Conservation (phyloP, 2,797 vertebrate genomes). For the Galaxias olidus region DNA sequence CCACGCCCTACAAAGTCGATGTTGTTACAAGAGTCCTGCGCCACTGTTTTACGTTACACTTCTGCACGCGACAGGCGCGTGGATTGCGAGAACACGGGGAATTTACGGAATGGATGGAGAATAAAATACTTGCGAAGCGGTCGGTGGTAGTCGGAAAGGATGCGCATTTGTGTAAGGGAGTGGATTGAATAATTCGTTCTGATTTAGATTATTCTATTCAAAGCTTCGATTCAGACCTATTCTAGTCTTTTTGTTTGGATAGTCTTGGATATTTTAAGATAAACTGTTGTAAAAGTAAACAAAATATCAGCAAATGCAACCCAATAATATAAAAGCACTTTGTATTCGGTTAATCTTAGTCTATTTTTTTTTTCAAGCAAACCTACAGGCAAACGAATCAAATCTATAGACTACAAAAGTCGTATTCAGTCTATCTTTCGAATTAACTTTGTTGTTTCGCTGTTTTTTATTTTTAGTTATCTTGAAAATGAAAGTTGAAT, state of each 20-base stretch:
- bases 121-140: conserved; percentile 10
- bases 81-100: conserved; percentile 34
- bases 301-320: no score
- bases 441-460: no score
- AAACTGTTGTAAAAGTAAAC: no score
- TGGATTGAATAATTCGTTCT: conserved; percentile 1
- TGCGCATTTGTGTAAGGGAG: conserved; percentile 6
- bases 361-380: no score
- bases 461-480: no score
- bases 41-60: conserved; percentile 51
- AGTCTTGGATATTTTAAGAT: neutral
- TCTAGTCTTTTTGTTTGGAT: neutral
- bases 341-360: no score
- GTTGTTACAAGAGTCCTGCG: conserved; percentile 69
- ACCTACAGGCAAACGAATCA: neutral
- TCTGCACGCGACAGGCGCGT: conserved; percentile 75
- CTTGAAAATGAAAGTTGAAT: no score
- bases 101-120: neutral
- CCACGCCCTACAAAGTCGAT: conserved; percentile 71
- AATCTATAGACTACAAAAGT: no score
- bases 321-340: no score
- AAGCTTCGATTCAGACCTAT: neutral
- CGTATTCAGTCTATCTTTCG: no score
- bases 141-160: conserved; percentile 19
- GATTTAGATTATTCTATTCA: neutral